Conservation (phyloP, 2,113 vertebrate genomes). For the Myrmecobius fasciatus region DNA sequence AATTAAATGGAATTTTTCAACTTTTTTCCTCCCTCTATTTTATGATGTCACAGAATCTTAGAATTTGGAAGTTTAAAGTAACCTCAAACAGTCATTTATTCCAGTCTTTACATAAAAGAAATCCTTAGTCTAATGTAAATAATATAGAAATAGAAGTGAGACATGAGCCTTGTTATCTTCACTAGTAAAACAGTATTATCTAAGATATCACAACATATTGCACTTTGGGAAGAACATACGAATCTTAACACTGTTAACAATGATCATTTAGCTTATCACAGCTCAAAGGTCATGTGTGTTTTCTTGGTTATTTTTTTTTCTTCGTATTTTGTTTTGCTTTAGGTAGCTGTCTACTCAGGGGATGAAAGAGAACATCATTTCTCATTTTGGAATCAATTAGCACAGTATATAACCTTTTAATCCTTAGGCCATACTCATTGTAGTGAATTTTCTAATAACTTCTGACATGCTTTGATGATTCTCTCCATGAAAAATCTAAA, state of each 20-base stretch:
- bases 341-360: slow-evolving; percentile 27
- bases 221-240: background rate
- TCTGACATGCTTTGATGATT: background rate
- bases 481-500: slow-evolving; percentile 29
- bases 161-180: background rate
- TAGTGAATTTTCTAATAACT: slow-evolving; percentile 53
- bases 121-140: background rate
- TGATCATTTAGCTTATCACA: slow-evolving; percentile 39
- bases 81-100: background rate
- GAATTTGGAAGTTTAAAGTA: background rate
- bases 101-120: background rate
- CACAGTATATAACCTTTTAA: slow-evolving; percentile 52
- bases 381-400: slow-evolving; percentile 65
- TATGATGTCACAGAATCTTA: background rate
- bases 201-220: background rate
- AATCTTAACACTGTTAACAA: background rate
- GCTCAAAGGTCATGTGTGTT: background rate
- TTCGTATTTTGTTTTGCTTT: slow-evolving; percentile 27
- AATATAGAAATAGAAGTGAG: background rate
- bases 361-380: slow-evolving; percentile 64
- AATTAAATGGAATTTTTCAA: background rate
- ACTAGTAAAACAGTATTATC: background rate
- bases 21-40: background rate
- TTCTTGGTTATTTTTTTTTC: background rate
- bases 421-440: slow-evolving; percentile 52